A percentile compares a stretch with the other conserved stretches of the same genome.
Conservation (phyloP, 2,888 invertebrate genomes). For the Aethes cnicana region DNA sequence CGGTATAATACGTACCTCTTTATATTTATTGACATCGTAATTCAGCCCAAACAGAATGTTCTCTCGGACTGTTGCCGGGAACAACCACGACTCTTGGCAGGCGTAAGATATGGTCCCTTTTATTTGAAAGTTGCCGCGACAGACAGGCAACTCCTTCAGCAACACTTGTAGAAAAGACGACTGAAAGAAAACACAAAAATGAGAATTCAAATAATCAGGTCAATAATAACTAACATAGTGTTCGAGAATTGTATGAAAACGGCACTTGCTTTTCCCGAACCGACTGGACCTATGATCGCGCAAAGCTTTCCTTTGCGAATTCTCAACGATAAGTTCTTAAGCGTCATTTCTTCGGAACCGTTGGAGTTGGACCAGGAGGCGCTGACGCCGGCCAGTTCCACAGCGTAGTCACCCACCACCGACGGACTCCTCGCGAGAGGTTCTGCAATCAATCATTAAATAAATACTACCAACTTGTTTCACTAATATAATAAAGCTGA, state of each 20-base stretch:
- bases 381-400: conserved; percentile 57
- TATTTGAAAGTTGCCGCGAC: conserved; percentile 82
- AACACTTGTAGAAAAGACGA: conserved; percentile 85
- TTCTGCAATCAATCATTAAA: conserved; percentile 24
- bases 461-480: not conserved
- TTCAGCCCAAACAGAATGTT: conserved; percentile 91
- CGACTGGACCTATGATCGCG: conserved; percentile 93
- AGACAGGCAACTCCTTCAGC: conserved; percentile 85
- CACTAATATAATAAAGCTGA: no score
- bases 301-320: conserved; percentile 85
- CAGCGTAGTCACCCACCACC: conserved; percentile 46
- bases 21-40: conserved; percentile 84
- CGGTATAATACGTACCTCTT: conserved; percentile 66
- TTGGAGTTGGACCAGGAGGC: conserved; percentile 63
- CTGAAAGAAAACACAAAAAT: conserved; percentile 60
- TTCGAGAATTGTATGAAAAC: no score
- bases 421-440: conserved; percentile 25
- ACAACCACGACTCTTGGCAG: conserved; percentile 93
- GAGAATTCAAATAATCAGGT: no score
- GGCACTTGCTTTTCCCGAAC: conserved; percentile 90
- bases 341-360: conserved; percentile 64
- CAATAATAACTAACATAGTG: no score
- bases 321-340: conserved; percentile 81
- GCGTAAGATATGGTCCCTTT: conserved; percentile 88
- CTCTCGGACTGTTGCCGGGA: conserved; percentile 88